These are phyloP conservation scores for Cheilosia urbana DNA, from an alignment of 2,888 invertebrate genomes.

Conservation along the genomic window DNA sequence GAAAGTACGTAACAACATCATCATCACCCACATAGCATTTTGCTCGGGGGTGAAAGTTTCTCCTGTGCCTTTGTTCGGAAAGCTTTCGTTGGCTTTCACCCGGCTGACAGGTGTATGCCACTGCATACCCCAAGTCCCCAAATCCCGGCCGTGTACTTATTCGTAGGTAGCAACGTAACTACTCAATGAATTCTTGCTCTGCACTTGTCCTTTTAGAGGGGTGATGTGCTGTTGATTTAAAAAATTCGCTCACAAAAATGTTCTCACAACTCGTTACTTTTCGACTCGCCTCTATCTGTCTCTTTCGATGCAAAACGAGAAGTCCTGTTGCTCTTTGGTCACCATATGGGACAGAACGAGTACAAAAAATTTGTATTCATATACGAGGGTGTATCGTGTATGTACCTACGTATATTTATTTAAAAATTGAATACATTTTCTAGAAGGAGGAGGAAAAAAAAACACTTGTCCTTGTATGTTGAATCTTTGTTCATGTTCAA, in stretches of 20 bases:
- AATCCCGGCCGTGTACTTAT: conserved; percentile 31
- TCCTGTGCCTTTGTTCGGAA: conserved; percentile 14
- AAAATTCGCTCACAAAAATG: neutral
- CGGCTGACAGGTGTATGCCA: conserved; percentile 42
- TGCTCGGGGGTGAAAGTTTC: conserved; percentile 39
- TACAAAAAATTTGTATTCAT: neutral
- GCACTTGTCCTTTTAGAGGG: conserved; percentile 47
- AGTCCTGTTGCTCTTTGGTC: conserved; percentile 43
- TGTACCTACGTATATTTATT: neutral
- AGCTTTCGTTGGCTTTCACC: conserved; percentile 63
- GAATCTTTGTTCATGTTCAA: conserved; percentile 61
- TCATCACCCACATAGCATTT: conserved; percentile 61
- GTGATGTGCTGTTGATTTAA: neutral
- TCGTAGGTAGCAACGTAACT: conserved; percentile 56
- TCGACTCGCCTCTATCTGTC: neutral
- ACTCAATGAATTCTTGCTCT: conserved; percentile 69
- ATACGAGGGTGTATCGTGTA: neutral
- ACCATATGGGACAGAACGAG: neutral
- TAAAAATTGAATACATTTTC: conserved; percentile 32
- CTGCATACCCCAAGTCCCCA: conserved; percentile 15
- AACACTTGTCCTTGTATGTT: conserved; percentile 27
- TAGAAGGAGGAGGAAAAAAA: neutral
- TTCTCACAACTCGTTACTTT: too few species aligned
- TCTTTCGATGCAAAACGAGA: neutral
- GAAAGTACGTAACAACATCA: conserved; percentile 63